phyloP scores from a whole-genome alignment of 2,888 invertebrate species.

The Crematogaster levior region DNA sequence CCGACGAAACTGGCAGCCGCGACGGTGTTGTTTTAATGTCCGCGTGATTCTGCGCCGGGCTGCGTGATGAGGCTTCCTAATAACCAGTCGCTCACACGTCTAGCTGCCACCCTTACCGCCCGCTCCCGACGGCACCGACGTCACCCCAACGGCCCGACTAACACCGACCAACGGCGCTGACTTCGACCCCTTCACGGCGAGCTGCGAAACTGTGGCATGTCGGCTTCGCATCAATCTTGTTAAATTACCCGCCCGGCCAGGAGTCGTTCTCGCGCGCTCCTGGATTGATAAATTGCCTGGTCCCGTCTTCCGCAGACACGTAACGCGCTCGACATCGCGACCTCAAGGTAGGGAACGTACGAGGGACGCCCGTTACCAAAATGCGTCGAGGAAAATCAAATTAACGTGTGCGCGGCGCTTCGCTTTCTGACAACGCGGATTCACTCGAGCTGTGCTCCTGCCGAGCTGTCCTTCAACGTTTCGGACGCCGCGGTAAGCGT shows the following conservation, averaged over 20 bases:
- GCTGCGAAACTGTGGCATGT: slow-evolving; percentile 83
- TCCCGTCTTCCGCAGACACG: slow-evolving; percentile 80
- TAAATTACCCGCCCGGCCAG: slow-evolving; percentile 84
- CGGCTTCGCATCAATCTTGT: slow-evolving; percentile 85
- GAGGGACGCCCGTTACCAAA: slow-evolving; percentile 69
- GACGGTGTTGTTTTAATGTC: slow-evolving; percentile 72
- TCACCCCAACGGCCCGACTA: slow-evolving; percentile 58
- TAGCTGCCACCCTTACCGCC: slow-evolving; percentile 68
- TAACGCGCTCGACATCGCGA: slow-evolving; percentile 80
- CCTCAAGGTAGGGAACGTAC: slow-evolving; percentile 61
- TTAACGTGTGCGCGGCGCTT: slow-evolving; percentile 74
- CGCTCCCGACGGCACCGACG: slow-evolving; percentile 63
- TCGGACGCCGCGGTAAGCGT: slow-evolving; percentile 26
- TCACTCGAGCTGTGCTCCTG: slow-evolving; percentile 46
- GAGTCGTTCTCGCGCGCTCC: slow-evolving; percentile 79
- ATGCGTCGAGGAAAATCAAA: slow-evolving; percentile 82
- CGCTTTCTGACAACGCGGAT: slow-evolving; percentile 56
- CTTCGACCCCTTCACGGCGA: slow-evolving; percentile 69
- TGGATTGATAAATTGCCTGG: slow-evolving; percentile 85
- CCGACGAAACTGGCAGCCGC: slow-evolving; percentile 65
- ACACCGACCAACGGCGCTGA: slow-evolving; percentile 66
- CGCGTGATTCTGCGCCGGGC: slow-evolving; percentile 78
- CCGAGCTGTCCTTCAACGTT: slow-evolving; percentile 52
- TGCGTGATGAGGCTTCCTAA: slow-evolving; percentile 82
- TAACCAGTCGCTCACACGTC: slow-evolving; percentile 83